These are phyloP conservation scores for Harpalus rubripes DNA, from an alignment of 2,888 invertebrate species.

Conservation along the genomic window DNA sequence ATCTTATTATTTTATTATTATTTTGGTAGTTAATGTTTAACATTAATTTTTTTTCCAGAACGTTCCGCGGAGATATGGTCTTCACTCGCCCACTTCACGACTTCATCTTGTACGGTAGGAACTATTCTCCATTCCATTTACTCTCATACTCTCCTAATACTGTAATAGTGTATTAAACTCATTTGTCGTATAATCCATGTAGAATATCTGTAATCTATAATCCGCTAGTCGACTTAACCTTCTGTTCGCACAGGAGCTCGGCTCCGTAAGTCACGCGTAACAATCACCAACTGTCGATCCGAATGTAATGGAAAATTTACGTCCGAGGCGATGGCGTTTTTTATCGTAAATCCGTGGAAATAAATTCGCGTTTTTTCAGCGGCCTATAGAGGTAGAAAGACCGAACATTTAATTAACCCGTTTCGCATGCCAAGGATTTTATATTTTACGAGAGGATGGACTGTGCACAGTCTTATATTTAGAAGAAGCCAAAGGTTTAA, in stretches of 20 bases:
- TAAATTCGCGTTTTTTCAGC: constrained; percentile 45
- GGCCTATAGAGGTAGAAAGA: constrained; percentile 14
- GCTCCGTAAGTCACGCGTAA: constrained; percentile 44
- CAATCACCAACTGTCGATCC: constrained; percentile 50
- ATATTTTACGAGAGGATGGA: not conserved
- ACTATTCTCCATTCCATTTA: no score
- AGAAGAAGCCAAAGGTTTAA: no score
- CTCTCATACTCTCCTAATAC: no score
- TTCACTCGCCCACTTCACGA: no score
- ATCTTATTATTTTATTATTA: no score
- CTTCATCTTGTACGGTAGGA: no score
- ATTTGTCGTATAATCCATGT: not conserved
- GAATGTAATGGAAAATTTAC: constrained; percentile 64
- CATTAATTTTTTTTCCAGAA: no score
- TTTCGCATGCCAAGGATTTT: constrained; percentile 11
- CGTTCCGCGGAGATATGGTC: no score
- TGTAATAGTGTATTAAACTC: not conserved
- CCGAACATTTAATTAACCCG: constrained; percentile 20
- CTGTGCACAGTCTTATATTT: no score
- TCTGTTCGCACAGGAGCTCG: constrained; percentile 23
- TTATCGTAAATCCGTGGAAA: constrained; percentile 55
- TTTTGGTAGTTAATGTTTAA: no score
- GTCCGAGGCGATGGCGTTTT: constrained; percentile 36
- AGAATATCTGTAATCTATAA: constrained; percentile 2
- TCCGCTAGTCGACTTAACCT: constrained; percentile 10